phyloP scores from a whole-genome alignment of 53 echinoderm and acorn worm genomes.

The Patiria pectinifera region DNA sequence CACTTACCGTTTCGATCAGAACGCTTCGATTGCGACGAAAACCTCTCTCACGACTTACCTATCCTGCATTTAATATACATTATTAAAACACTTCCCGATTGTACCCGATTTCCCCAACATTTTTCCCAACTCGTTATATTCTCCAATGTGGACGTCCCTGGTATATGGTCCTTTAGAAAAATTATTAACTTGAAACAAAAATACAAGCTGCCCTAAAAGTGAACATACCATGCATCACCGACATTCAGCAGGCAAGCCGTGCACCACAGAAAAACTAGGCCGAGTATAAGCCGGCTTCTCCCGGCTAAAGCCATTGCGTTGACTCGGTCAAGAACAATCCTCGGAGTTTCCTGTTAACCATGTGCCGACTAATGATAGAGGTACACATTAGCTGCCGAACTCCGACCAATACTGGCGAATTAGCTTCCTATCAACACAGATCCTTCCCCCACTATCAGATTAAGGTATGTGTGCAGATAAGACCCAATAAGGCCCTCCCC shows the following conservation, averaged over 20 bases:
- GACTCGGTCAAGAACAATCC: background rate
- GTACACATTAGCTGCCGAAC: background rate
- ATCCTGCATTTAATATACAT: too few relatives aligned
- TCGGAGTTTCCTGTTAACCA: background rate
- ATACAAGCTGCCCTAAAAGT: background rate
- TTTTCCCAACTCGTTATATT: too few relatives aligned
- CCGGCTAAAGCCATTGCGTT: slow-evolving; percentile 55
- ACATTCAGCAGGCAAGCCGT: slow-evolving; percentile 5
- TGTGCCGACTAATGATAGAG: background rate
- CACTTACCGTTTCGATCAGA: too few relatives aligned
- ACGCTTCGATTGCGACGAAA: too few relatives aligned
- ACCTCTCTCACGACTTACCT: too few relatives aligned
- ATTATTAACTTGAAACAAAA: background rate
- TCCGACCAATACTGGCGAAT: background rate
- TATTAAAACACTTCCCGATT: too few relatives aligned
- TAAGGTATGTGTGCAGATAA: slow-evolving; percentile 25
- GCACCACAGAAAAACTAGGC: slow-evolving; percentile 36
- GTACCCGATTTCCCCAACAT: too few relatives aligned
- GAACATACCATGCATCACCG: slow-evolving; percentile 34
- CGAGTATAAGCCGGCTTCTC: slow-evolving; percentile 35
- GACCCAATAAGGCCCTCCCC: slow-evolving; percentile 14
- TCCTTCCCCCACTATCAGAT: slow-evolving; percentile 21
- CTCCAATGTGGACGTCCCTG: too few relatives aligned
- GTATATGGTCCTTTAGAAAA: background rate
- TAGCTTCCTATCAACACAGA: background rate